phyloP scores from a whole-genome alignment of 2,113 vertebrate genomes.

The Corythornis madagascariensis region DNA sequence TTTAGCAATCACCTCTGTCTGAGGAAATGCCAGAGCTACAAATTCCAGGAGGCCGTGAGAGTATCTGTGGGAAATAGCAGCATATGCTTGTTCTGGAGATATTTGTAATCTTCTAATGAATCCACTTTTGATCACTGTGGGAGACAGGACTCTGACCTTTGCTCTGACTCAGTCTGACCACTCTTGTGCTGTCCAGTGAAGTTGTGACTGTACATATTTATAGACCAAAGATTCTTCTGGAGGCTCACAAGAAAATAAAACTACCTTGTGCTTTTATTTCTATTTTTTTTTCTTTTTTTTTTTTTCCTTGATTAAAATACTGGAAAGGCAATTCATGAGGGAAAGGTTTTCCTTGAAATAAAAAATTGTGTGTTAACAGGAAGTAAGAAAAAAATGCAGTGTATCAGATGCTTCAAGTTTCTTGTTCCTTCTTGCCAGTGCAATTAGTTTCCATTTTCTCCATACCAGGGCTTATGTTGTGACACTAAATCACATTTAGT shows the following conservation, averaged over 20 bases:
- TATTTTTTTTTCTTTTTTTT: background rate
- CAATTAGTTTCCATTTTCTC: conserved; percentile 1
- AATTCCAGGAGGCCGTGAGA: background rate
- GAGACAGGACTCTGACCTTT: background rate
- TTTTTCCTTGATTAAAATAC: background rate
- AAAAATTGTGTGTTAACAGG: background rate
- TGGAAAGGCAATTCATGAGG: background rate
- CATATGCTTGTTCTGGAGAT: background rate
- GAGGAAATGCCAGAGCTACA: background rate
- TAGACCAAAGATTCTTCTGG: background rate
- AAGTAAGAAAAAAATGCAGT: background rate
- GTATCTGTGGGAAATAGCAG: background rate
- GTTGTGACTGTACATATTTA: background rate
- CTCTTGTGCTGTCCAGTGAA: background rate
- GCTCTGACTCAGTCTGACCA: background rate
- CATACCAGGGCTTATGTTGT: background rate
- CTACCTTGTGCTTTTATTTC: background rate
- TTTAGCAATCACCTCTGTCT: background rate
- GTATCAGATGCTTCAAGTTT: background rate
- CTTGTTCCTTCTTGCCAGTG: background rate
- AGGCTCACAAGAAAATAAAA: background rate
- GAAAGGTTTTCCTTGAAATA: background rate
- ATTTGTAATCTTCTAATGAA: background rate
- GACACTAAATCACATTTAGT: background rate
- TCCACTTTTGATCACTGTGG: background rate